Base-by-base conservation (phyloP, 1,140 invertebrate genomes). In the Goniozus legneri region DNA sequence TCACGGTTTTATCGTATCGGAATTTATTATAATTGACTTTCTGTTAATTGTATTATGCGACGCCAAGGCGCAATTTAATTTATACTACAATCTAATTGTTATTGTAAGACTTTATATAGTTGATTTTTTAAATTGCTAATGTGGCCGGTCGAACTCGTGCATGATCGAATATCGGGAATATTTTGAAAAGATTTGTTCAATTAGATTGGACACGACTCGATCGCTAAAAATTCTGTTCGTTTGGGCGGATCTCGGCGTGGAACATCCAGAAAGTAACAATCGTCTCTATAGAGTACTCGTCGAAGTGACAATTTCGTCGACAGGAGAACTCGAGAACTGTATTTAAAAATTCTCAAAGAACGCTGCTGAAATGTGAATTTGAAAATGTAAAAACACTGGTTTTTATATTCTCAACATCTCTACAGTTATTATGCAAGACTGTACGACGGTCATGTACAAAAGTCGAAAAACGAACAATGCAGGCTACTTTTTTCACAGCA, bases 1-100 rank as follows among this genome's bases (percentile, higher is more conserved):
- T 34, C 35, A 22, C 13, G 8, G 44, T 43, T 20, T 51, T 38
- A 45, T 52, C 52, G 40, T 41, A 55, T 52, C 49, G 47, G 44
- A 59, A 51, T 55, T 53, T 60, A n/a, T 53, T 33, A 64, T 66
- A 66, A 66, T 66, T 66, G 64, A 66, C 64, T 64, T 66, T 51
- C 47, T 62, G 54, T 62, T 64, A 65, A 63, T 58, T 61, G 52
- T 65, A 62, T 41, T 39, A 52, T 41, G 41, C 22, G 40, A 37
- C 47, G 19, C 36, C 44, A 13, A 33, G 32, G 13, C 32, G 54
- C 44, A 44, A 42, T 27, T 37, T 54, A 46, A 54, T 57, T 54
- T 56, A 58, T 18, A 12, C 34, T 58, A 58, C 19, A 18, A 7
- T 46, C 44, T 55, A 52, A 41, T 37, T 40, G 13, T 4, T 33